These are phyloP conservation scores for Phylloscopus whistleri DNA, from an alignment of 2,113 vertebrate genomes.

Conservation along the genomic window DNA sequence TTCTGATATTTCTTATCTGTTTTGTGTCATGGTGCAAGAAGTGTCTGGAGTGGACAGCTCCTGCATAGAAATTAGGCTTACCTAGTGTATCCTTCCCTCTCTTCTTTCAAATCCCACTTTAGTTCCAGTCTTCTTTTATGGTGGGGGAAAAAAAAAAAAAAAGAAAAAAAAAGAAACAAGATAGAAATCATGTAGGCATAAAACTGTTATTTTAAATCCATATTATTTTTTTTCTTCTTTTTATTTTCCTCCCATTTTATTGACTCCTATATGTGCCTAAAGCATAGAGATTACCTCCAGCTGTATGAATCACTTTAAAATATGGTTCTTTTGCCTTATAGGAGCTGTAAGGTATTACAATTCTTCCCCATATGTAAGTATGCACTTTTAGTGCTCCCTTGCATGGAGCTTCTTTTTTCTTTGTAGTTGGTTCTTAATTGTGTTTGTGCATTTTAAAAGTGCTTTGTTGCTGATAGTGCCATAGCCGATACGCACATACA, in stretches of 20 bases:
- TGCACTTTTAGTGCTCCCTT: not conserved
- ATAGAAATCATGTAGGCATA: not conserved
- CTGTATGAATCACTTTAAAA: not conserved
- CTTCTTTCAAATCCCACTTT: not conserved
- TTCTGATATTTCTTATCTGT: not conserved
- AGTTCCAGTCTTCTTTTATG: not conserved
- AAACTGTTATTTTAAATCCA: not conserved
- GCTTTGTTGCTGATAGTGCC: not conserved
- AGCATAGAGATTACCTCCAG: not conserved
- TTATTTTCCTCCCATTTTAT: not conserved
- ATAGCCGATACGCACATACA: not conserved
- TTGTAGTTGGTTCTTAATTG: not conserved
- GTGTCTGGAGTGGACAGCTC: accelerated
- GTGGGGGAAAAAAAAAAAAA: not conserved
- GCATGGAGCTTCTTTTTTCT: not conserved
- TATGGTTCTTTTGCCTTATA: not conserved
- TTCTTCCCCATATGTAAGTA: not conserved
- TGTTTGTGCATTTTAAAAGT: not conserved
- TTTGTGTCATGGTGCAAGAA: not conserved
- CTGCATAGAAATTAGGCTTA: not conserved
- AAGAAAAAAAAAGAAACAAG: not conserved
- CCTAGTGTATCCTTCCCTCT: accelerated
- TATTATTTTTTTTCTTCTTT: not conserved
- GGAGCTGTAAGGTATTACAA: not conserved
- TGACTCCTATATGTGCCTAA: not conserved